Conservation (phyloP, 2,797 vertebrate genomes). For the Melopsittacus undulatus region DNA sequence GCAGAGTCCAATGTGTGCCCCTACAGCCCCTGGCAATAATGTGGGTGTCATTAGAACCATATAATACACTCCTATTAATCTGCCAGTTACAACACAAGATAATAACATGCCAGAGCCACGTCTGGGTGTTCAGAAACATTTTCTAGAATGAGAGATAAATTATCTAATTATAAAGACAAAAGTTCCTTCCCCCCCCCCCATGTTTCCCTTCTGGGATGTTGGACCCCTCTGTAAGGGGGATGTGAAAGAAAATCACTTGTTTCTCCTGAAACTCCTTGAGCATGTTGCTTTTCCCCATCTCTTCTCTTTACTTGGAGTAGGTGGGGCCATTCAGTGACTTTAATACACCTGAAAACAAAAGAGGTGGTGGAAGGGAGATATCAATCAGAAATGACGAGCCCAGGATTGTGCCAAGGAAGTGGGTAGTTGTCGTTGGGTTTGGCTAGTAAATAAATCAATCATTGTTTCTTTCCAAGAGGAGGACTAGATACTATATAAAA, state of each 20-base stretch:
- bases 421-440: slow-evolving; percentile 49
- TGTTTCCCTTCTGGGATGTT: accelerated
- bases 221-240: accelerated
- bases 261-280: background rate
- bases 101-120: background rate
- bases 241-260: accelerated
- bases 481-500: slow-evolving; percentile 45
- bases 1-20: background rate
- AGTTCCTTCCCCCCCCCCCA: background rate
- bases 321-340: background rate
- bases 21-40: background rate
- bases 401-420: background rate
- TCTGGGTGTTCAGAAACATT: background rate
- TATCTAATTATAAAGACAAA: background rate
- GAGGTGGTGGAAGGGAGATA: slow-evolving; percentile 54
- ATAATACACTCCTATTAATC: slow-evolving; percentile 1
- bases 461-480: slow-evolving; percentile 45
- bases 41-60: slow-evolving; percentile 21
- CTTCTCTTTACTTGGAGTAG: background rate
- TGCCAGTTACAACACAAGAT: background rate
- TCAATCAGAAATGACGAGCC: background rate
- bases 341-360: background rate
- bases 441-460: slow-evolving; percentile 63
- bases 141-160: background rate
- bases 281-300: background rate